Evolutionary conservation across 35 echinoderm and acorn worm species (phyloP).

Genomic region (Lytechinus pictus): DNA sequence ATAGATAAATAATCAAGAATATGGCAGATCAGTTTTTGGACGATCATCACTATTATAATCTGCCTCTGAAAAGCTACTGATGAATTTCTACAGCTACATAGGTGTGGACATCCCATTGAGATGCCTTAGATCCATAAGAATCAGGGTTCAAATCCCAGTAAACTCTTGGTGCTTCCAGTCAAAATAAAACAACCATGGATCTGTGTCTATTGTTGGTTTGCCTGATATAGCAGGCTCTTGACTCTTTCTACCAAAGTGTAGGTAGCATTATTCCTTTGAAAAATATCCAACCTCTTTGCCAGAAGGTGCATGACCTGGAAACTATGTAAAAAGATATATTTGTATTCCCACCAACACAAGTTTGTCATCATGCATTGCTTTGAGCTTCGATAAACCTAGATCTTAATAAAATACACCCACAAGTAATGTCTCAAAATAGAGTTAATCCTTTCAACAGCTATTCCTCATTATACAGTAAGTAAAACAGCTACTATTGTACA

Average conservation of each 20-base stretch:
- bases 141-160: too few species aligned
- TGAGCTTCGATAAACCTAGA: not conserved
- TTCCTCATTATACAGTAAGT: not conserved
- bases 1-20: too few species aligned
- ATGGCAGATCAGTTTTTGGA: too few species aligned
- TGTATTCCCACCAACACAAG: not conserved
- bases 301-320: not conserved
- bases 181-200: too few species aligned
- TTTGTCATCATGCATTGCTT: not conserved
- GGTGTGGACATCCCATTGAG: too few species aligned
- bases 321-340: not conserved
- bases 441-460: not conserved
- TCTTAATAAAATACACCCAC: not conserved
- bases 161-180: too few species aligned
- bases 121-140: too few species aligned
- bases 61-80: too few species aligned
- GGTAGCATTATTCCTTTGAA: not conserved
- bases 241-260: not conserved
- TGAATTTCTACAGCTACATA: too few species aligned
- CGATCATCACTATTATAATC: too few species aligned
- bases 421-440: not conserved
- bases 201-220: too few species aligned
- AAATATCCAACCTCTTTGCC: not conserved
- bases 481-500: not conserved
- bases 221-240: not conserved